phyloP scores from a whole-genome alignment of 2,797 vertebrate genomes.

The Thamnophis elegans region DNA sequence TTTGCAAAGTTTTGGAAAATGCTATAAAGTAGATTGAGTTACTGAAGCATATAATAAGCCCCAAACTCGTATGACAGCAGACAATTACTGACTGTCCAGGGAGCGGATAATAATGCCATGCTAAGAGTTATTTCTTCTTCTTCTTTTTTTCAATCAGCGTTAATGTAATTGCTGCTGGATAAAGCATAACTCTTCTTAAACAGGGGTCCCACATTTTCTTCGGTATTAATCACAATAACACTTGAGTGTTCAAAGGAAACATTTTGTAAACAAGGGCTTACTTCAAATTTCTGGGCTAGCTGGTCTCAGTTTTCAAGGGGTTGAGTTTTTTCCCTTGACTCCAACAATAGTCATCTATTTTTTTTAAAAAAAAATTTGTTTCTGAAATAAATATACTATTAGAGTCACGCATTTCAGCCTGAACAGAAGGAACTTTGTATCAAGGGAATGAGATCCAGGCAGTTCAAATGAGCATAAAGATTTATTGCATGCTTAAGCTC shows the following conservation, averaged over 20 bases:
- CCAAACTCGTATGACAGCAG: slow-evolving; percentile 18
- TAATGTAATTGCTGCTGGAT: slow-evolving; percentile 25
- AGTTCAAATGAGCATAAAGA: no score
- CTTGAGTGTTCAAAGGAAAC: not conserved
- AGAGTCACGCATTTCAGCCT: no score
- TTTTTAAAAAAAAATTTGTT: not conserved
- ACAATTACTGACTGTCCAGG: slow-evolving; percentile 20
- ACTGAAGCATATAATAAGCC: slow-evolving; percentile 31
- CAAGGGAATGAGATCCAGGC: no score
- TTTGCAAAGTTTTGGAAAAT: not conserved
- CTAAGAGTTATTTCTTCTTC: slow-evolving; percentile 37
- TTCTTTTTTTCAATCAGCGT: slow-evolving; percentile 34
- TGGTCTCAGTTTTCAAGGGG: not conserved
- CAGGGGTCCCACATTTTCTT: slow-evolving; percentile 5
- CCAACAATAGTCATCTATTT: not conserved
- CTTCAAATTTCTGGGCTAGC: not conserved
- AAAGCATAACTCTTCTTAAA: slow-evolving; percentile 37
- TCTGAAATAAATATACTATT: not conserved
- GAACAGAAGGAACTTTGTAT: no score
- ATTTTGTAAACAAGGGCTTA: not conserved
- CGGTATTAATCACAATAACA: slow-evolving; percentile 17
- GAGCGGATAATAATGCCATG: slow-evolving; percentile 9
- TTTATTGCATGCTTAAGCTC: no score
- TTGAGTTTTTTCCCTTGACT: not conserved
- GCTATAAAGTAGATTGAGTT: slow-evolving; percentile 18